Conservation (phyloP, 92 coral and sea anemone species). For the Actinostola sp. region DNA sequence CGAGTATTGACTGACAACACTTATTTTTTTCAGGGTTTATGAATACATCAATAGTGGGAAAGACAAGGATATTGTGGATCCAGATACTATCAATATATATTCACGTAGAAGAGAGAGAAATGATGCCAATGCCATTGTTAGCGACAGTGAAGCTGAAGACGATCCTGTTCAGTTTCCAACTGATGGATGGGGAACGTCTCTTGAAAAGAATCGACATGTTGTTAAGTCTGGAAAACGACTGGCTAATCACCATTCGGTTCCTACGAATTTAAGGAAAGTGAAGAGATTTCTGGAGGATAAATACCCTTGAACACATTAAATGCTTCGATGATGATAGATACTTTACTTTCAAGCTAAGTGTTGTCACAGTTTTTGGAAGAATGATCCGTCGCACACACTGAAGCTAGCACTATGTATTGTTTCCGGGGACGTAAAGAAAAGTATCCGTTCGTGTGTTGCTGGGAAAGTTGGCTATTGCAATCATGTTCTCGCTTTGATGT, state of each 20-base stretch:
- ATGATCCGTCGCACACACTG: slow-evolving; percentile 41
- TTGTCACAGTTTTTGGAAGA: slow-evolving; percentile 56
- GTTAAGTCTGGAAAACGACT: slow-evolving; percentile 37
- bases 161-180: slow-evolving; percentile 33
- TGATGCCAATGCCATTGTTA: background rate
- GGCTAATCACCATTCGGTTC: slow-evolving; percentile 39
- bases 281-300: slow-evolving; percentile 52
- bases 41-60: slow-evolving; percentile 6
- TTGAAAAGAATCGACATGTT: slow-evolving; percentile 29
- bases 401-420: slow-evolving; percentile 37
- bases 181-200: slow-evolving; percentile 43
- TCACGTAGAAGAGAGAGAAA: slow-evolving; percentile 1
- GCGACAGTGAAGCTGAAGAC: background rate
- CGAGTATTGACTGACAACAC: background rate
- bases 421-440: slow-evolving; percentile 33
- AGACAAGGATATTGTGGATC: slow-evolving; percentile 9
- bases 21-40: slow-evolving; percentile 9
- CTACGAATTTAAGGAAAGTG: slow-evolving; percentile 40
- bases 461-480: slow-evolving; percentile 52
- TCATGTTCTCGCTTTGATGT: slow-evolving; percentile 44
- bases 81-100: slow-evolving; percentile 9
- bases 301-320: slow-evolving; percentile 42
- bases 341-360: slow-evolving; percentile 42
- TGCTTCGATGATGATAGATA: slow-evolving; percentile 23
- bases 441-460: slow-evolving; percentile 44